A percentile compares a stretch with the other conserved stretches of the same genome.
Conservation (phyloP, 37 sponge, comb jelly and placozoan genomes). For the Theonella swinhoei region DNA sequence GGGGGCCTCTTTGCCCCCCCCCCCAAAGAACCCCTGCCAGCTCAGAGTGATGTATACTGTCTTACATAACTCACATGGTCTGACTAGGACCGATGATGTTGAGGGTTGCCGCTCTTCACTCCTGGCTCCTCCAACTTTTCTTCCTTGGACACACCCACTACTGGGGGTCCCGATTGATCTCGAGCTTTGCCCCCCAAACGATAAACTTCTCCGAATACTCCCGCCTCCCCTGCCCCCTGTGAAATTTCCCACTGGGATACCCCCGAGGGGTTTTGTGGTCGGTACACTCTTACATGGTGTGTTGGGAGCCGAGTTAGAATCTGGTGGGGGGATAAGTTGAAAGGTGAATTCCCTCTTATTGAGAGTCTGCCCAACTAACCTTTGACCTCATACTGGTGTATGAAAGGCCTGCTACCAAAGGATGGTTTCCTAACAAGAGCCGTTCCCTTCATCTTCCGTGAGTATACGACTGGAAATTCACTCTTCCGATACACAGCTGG, state of each 20-base stretch:
- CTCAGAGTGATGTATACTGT: background rate
- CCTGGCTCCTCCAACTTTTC: background rate
- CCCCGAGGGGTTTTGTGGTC: background rate
- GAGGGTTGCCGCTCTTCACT: background rate
- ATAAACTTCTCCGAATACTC: slow-evolving; percentile 53
- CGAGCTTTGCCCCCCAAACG: slow-evolving; percentile 48
- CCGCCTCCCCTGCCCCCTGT: background rate
- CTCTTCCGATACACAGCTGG: slow-evolving; percentile 64
- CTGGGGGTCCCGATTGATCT: too few relatives aligned
- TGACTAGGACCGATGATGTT: slow-evolving; percentile 31
- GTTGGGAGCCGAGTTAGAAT: background rate
- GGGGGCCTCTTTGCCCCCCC: background rate
- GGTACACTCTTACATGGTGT: background rate
- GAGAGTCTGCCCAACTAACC: too few relatives aligned
- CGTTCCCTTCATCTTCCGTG: slow-evolving; percentile 27
- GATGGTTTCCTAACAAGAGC: slow-evolving; percentile 41
- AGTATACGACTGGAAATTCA: slow-evolving; percentile 29
- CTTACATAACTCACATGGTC: slow-evolving; percentile 41
- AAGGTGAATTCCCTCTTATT: too few relatives aligned
- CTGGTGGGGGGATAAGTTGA: too few relatives aligned
- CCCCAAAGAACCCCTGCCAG: background rate
- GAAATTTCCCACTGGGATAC: background rate
- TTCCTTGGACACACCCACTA: background rate
- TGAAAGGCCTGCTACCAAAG: slow-evolving; percentile 42
- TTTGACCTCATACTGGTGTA: slow-evolving; percentile 73